Evolutionary conservation across 2,888 invertebrate genomes (phyloP).

Genomic region (Amaurobius ferox): DNA sequence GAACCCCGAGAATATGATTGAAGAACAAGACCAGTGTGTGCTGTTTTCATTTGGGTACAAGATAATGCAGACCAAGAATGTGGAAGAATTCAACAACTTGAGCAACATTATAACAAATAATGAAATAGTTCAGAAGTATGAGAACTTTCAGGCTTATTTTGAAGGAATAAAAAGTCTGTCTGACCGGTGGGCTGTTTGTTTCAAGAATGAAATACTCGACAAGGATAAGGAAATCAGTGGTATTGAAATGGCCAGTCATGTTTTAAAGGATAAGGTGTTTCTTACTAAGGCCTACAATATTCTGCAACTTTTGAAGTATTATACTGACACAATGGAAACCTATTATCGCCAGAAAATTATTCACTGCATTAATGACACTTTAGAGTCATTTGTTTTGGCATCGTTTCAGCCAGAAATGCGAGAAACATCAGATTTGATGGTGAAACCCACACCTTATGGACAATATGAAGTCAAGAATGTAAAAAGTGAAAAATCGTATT

Average conservation of each 20-base stretch:
- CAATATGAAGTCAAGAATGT: slow-evolving; percentile 51
- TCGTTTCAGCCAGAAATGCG: slow-evolving; percentile 51
- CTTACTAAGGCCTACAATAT: slow-evolving; percentile 62
- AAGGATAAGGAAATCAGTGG: slow-evolving; percentile 62
- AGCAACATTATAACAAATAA: slow-evolving; percentile 23
- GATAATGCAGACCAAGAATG: slow-evolving; percentile 59
- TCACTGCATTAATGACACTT: slow-evolving; percentile 54
- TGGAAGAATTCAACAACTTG: slow-evolving; percentile 49
- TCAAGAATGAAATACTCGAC: slow-evolving; percentile 65
- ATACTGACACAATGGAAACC: slow-evolving; percentile 60
- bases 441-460: slow-evolving; percentile 26
- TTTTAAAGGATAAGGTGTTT: slow-evolving; percentile 62
- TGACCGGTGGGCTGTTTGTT: slow-evolving; percentile 62
- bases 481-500: slow-evolving; percentile 51
- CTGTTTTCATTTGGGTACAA: slow-evolving; percentile 59
- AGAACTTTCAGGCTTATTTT: slow-evolving; percentile 36
- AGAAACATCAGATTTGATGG: slow-evolving; percentile 35
- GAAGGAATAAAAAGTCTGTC: slow-evolving; percentile 50
- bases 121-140: slow-evolving; percentile 58
- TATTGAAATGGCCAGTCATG: slow-evolving; percentile 64
- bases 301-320: slow-evolving; percentile 56
- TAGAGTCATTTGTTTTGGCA: slow-evolving; percentile 37
- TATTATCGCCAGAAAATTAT: slow-evolving; percentile 65
- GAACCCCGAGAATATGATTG: slow-evolving; percentile 55
- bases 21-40: slow-evolving; percentile 34